A percentile compares a stretch with the other conserved stretches of the same genome.
These are phyloP conservation scores for Rhingia rostrata DNA, from an alignment of 2,888 invertebrate species.

Conservation along the genomic window DNA sequence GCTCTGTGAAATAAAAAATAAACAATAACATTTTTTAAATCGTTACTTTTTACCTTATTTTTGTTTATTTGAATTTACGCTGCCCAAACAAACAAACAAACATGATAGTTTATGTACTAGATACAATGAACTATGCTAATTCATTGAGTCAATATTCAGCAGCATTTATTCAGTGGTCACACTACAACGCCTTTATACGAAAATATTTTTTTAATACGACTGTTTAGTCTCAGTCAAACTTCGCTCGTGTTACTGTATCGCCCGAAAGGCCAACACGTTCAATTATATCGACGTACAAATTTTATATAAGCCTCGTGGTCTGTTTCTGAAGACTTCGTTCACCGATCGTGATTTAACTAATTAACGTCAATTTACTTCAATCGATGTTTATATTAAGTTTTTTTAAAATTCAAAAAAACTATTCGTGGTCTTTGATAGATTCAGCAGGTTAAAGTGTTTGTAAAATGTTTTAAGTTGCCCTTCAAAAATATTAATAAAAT, in stretches of 20 bases:
- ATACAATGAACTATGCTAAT: conserved; percentile 6
- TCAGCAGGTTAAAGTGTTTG: conserved; percentile 7
- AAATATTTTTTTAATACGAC: conserved; percentile 17
- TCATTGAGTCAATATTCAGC: conserved; percentile 14
- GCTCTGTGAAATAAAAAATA: too few relatives aligned
- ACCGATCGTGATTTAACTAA: conserved; percentile 59
- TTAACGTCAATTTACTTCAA: conserved; percentile 54
- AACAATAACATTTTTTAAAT: not conserved
- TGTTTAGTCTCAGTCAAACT: conserved; percentile 42
- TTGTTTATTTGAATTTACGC: conserved; percentile 16
- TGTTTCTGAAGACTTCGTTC: conserved; percentile 6
- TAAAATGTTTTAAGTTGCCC: conserved; percentile 47
- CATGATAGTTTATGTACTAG: conserved; percentile 15
- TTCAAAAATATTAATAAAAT: not conserved
- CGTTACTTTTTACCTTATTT: not conserved
- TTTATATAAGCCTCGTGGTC: too few relatives aligned
- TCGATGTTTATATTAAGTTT: conserved; percentile 1
- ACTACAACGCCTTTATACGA: not conserved
- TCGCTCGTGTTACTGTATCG: conserved; percentile 7
- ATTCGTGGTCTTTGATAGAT: too few relatives aligned
- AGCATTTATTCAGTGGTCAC: not conserved
- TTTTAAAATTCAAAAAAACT: not conserved
- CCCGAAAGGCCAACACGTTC: not conserved
- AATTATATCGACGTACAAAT: conserved; percentile 14
- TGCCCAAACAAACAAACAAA: conserved; percentile 6